Base-by-base conservation (phyloP, 2,113 vertebrate genomes). In the Tragelaphus scriptus region DNA sequence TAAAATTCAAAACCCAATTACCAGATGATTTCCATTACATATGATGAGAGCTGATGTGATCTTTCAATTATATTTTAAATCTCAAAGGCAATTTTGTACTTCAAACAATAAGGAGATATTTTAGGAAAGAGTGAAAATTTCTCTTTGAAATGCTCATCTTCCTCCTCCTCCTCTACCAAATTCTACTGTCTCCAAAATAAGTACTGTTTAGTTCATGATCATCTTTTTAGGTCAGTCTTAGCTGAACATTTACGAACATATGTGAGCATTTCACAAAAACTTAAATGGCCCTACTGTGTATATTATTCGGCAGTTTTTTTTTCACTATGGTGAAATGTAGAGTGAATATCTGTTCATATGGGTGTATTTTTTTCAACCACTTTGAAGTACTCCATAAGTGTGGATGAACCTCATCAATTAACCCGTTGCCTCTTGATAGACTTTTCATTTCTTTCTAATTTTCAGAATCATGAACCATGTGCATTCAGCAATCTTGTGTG, bases 31-130 rank as follows among this genome's bases (percentile, higher is more conserved):
- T 65, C n/a, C 58, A 92, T 92, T 68, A 49, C 32, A 82, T 7
- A 17, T 40, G 32, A n/a, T 30, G 26, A 91, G 53, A 90, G 7
- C 40, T 81, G 53, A 79, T 68, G 5, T n/a, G 75, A 47, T 94
- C 88, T 84, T 91, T 75, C 80, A 88, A 44, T 88, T 94, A 65
- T 56, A 93, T 81, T 97, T 96, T 94, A 96, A 94, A 94, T 77
- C 80, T 94, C 84, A 88, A 87, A 88, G 90, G 77, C 49, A 94
- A 96, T 90, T 88, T 87, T 88, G 32, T 65, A 80, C 61, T 97
- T 85, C 36, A 92, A 90, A 96, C 30, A 82, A 51, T 63, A 68
- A 40, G 30, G 47, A 68, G 23, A 59, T 88, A 97, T 84, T 63
- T 75, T 28, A 75, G n/a, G 63, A 40, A 90, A 92, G 63, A 85